These are phyloP conservation scores for Tolmerus cingulatus DNA, from an alignment of 2,888 invertebrate genomes.

Conservation along the genomic window DNA sequence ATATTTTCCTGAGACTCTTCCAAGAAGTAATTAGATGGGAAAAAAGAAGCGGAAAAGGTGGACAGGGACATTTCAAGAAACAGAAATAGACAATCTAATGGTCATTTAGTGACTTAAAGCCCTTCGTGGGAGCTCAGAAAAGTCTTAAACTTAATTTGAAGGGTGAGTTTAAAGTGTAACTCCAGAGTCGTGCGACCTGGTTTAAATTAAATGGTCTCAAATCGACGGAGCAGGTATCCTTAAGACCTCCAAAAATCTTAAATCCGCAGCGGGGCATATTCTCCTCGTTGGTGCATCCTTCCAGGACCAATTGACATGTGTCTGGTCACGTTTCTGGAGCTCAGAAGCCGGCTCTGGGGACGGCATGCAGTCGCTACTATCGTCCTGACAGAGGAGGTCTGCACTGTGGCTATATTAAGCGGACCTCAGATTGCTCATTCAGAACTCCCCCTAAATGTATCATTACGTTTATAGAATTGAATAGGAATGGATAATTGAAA, in stretches of 20 bases:
- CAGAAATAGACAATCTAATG: background rate
- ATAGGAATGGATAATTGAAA: slow-evolving; percentile 16
- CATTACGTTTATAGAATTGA: slow-evolving; percentile 3
- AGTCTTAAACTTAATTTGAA: background rate
- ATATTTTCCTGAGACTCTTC: background rate
- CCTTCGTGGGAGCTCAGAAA: background rate
- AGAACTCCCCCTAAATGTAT: background rate
- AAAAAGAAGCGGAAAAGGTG: background rate
- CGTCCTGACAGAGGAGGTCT: background rate
- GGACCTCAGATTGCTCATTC: slow-evolving; percentile 17
- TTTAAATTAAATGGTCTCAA: background rate
- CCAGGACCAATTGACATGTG: background rate
- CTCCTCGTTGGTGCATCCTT: background rate
- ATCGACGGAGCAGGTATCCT: background rate
- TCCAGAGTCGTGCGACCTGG: background rate
- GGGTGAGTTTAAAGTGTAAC: background rate
- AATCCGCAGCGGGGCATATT: background rate
- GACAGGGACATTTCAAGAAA: background rate
- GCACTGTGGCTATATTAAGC: background rate
- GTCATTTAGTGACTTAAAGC: background rate
- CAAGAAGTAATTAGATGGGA: background rate
- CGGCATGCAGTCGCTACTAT: background rate
- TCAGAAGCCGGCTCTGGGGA: background rate
- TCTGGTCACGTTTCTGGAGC: slow-evolving; percentile 5
- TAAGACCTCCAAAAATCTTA: background rate